Percentiles rank a stretch among this genome's conserved stretches.
Evolutionary conservation across 1,140 invertebrate genomes (phyloP).

Genomic region (Apis laboriosa): DNA sequence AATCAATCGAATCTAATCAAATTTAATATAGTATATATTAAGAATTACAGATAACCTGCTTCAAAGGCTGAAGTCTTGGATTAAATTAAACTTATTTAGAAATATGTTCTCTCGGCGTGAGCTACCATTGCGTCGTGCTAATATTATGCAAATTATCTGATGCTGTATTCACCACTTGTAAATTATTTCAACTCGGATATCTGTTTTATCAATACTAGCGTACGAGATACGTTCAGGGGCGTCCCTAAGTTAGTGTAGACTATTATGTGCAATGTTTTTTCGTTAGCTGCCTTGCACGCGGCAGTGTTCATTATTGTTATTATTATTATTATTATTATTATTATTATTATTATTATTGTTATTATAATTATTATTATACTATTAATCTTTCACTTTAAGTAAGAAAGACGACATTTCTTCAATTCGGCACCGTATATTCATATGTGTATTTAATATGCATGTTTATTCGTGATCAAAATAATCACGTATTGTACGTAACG

Average conservation of each 20-base stretch:
- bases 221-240: conserved; percentile 69
- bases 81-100: background rate
- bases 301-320: conserved; percentile 57
- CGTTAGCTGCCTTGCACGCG: conserved; percentile 68
- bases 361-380: background rate
- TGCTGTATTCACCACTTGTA: conserved; percentile 47
- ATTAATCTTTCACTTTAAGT: conserved; percentile 4
- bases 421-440: conserved; percentile 36
- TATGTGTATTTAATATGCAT: conserved; percentile 40
- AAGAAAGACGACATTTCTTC: conserved; percentile 6
- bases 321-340: conserved; percentile 5
- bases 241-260: conserved; percentile 71
- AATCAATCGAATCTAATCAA: background rate
- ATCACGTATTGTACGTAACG: conserved; percentile 18
- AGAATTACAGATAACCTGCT: background rate
- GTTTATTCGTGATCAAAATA: conserved; percentile 24
- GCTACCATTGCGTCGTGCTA: conserved; percentile 50
- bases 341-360: background rate
- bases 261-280: conserved; percentile 53
- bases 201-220: conserved; percentile 39
- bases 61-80: background rate
- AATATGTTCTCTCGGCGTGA: conserved; percentile 44
- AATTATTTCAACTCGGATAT: conserved; percentile 44
- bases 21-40: background rate
- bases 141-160: conserved; percentile 43